Evolutionary conservation across 2,113 vertebrate genomes (phyloP), one percentile per base, ranked within the genome.

Genomic region (Cephalopterus ornatus): DNA sequence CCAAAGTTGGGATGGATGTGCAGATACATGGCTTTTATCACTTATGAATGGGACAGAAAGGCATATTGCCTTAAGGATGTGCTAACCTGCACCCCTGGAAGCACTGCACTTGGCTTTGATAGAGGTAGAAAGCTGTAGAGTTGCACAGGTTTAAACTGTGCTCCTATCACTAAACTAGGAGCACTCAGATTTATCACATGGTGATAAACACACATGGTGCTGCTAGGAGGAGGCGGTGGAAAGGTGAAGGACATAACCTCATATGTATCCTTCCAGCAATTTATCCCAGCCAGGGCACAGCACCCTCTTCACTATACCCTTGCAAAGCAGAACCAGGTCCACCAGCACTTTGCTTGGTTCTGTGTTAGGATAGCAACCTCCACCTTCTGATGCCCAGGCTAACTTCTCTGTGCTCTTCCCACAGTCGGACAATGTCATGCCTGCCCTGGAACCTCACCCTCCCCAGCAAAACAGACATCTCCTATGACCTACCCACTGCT

Each of bases 391-490:
- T 23, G 18, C 50, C 26, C 59, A 83, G 47, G 27, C 92, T 96
- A 68, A 93, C 72, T 68, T 81, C 58, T 23, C 24, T 78, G 41
- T 94, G 91, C 62, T 98, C 87, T 89, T 97, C 71, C 89, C 79
- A 4, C 97, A 98, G 98, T 44, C 77, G 94, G 71, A 96, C 90
- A 15, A 96, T 19, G 18, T 68, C 94, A 44, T 98, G 98, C 80
- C 89, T 98, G 62, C 93, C 97, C 52, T 52, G 96, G 71, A 83
- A 77, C 46, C 23, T 98, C 96, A 96, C 58, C 17, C 95, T 98
- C 42, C 89, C 73, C 7, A 42, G 91, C 37, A 92, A 76, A 46
- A 75, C 12, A 24, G 78, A 93, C 7, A 41, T 93, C 82, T 91
- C 65, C 12, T 91, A 32, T 11, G 37, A 92, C n/a, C 89, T 97